A percentile compares a stretch with the other conserved stretches of the same genome.
These are phyloP conservation scores for Anabacerthia variegaticeps DNA, from an alignment of 2,797 vertebrate species.

Conservation along the genomic window DNA sequence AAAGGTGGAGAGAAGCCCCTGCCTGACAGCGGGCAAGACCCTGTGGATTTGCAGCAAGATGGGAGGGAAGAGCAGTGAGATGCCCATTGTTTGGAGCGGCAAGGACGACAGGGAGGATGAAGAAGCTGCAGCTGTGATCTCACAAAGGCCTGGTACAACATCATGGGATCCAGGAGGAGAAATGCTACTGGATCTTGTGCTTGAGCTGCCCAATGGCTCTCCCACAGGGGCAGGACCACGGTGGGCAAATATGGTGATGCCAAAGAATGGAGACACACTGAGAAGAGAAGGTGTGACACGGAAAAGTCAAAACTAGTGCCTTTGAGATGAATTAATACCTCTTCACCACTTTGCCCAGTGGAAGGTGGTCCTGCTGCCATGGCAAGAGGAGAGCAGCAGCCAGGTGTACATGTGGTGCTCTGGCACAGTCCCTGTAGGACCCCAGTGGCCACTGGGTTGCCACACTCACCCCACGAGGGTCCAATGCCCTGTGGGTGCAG, in stretches of 20 bases:
- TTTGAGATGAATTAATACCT: background rate
- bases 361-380: background rate
- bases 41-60: background rate
- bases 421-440: accelerated
- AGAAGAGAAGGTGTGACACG: background rate
- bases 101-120: background rate
- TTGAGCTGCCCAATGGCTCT: background rate
- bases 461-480: accelerated
- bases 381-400: background rate
- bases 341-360: background rate
- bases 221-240: accelerated
- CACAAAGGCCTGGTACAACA: background rate
- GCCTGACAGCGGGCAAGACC: background rate
- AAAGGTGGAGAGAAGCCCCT: background rate
- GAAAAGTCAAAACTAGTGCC: background rate
- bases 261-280: background rate
- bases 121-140: background rate
- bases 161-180: background rate
- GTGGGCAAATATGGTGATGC: background rate
- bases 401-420: background rate
- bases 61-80: background rate
- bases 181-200: background rate
- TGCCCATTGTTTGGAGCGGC: background rate
- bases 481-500: accelerated
- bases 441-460: background rate